phyloP scores from a whole-genome alignment of 2,888 invertebrate species.

The Amiota communis region DNA sequence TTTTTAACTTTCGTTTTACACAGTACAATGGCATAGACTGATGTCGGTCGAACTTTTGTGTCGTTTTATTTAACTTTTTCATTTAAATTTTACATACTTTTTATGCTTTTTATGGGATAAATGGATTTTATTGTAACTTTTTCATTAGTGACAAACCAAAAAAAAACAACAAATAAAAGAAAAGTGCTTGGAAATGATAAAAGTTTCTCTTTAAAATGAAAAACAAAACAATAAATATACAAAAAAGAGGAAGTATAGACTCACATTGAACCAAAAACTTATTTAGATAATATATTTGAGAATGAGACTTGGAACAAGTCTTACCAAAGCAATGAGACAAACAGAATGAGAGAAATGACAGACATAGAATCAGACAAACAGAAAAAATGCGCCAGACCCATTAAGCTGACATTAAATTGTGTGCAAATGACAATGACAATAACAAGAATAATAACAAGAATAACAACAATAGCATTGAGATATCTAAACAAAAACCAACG shows the following conservation, averaged over 20 bases:
- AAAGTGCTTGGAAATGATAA: constrained; percentile 35
- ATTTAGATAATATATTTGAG: neutral
- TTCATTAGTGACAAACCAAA: constrained; percentile 24
- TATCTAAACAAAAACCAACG: constrained; percentile 55
- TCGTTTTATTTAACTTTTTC: constrained; percentile 52
- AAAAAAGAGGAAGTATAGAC: neutral
- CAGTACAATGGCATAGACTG: constrained; percentile 18
- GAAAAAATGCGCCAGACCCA: constrained; percentile 43
- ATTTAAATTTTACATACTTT: constrained; percentile 41
- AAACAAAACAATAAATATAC: neutral
- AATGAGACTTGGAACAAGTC: no score
- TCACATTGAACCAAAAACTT: neutral
- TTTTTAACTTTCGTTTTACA: constrained; percentile 8
- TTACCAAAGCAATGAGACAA: no score
- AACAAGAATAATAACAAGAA: constrained; percentile 17
- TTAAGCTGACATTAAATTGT: constrained; percentile 62
- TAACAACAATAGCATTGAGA: constrained; percentile 38
- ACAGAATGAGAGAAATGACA: constrained; percentile 2
- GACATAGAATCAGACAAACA: constrained; percentile 29
- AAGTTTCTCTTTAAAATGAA: constrained; percentile 21
- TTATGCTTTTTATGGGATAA: neutral
- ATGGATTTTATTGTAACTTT: constrained; percentile 28
- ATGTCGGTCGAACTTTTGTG: neutral
- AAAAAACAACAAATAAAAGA: neutral
- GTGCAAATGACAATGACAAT: constrained; percentile 29